Conservation (phyloP, 2,888 invertebrate species). For the Muschampia plurimacula region DNA sequence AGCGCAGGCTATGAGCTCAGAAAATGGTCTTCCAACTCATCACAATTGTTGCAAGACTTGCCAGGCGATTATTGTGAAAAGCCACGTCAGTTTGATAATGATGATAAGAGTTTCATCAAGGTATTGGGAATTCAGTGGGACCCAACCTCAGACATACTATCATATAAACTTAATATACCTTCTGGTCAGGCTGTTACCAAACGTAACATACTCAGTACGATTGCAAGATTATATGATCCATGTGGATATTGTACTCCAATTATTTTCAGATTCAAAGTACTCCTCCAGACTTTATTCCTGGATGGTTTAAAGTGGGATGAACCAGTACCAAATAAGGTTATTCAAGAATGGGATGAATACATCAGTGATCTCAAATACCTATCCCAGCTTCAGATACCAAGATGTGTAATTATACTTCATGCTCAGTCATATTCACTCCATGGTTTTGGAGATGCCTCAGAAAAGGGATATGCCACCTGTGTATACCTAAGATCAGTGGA, state of each 20-base stretch:
- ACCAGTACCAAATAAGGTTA: constrained; percentile 19
- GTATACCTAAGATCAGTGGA: constrained; percentile 13
- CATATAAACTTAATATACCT: constrained; percentile 11
- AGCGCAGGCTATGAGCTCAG: background rate
- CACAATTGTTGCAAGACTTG: background rate
- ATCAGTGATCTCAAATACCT: constrained; percentile 21
- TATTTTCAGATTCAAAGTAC: constrained; percentile 24
- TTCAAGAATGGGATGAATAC: constrained; percentile 18
- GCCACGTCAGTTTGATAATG: constrained; percentile 6
- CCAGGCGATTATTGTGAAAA: constrained; percentile 16
- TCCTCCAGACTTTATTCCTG: constrained; percentile 27
- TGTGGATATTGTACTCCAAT: constrained; percentile 30
- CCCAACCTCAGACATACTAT: constrained; percentile 8
- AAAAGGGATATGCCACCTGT: constrained; percentile 14
- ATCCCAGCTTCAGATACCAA: constrained; percentile 16
- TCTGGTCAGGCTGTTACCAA: background rate
- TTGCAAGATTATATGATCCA: constrained; percentile 12
- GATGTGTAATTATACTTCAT: constrained; percentile 6
- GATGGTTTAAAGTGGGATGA: constrained; percentile 28
- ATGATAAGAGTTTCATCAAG: constrained; percentile 13
- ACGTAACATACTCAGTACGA: constrained; percentile 12
- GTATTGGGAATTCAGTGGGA: constrained; percentile 23
- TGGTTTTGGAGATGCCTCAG: constrained; percentile 11
- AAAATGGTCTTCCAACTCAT: too few relatives aligned
- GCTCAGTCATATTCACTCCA: background rate